Evolutionary conservation across 2,888 invertebrate species (phyloP), one percentile per base, ranked within the genome.

Genomic region (Saturnia japonica): DNA sequence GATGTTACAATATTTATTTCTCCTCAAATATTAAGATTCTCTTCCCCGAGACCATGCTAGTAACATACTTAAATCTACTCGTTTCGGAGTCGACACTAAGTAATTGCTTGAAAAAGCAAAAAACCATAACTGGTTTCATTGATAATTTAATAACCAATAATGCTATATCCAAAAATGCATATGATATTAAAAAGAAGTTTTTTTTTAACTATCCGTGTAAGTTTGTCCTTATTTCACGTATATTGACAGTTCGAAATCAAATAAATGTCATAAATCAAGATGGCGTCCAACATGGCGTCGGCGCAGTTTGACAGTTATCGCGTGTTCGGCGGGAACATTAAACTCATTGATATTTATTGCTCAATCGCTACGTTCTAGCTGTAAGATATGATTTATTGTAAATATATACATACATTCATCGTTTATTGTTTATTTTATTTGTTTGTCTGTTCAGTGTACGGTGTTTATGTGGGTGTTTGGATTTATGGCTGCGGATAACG

Each of bases 261-360:
- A 85, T 83, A 82, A 87, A 86, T 82, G 85, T 84, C 86, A 89
- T 93, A 92, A 93, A 93, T 93, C 92, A 93, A 90, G 83, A 90
- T 90, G 90, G 90, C 87, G 81, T 80, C 86, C 91, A 92, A 92
- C 83, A 92, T 93, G 92, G 93, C 92, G 87, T 81, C 87, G 84
- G 81, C 75, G 74, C 74, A 80, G 83, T 84, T 85, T 90, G 92
- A 93, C 93, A 93, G 91, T 91, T 91, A 91, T 91, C 89, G 93
- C 90, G 85, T 91, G 91, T 91, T 85, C 85, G 88, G 88, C 87
- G 88, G 88, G 88, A 90, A 91, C 92, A 91, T 93, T 93, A 91
- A 90, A 91, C 87, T 92, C 91, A 93, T 93, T 93, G 92, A 91
- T 91, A 93, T 93, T 93, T 93, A 93, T 93, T 91, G 85, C 93